phyloP scores from a whole-genome alignment of 1,140 invertebrate genomes.

The Sminthurides bifidus region DNA sequence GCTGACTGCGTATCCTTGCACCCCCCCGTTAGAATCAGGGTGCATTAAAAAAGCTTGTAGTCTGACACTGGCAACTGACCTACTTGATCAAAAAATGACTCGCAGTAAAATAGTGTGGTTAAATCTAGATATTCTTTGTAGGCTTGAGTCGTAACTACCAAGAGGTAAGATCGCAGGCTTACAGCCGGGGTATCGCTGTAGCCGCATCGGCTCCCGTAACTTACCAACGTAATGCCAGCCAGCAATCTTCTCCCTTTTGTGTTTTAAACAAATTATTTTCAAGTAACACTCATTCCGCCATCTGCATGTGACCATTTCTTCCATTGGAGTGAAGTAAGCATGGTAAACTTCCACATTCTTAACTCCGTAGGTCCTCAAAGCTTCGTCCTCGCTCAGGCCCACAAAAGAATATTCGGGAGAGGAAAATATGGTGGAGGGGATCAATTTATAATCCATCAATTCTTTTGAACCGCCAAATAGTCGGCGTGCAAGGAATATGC shows the following conservation, averaged over 20 bases:
- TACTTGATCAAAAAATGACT: too few relatives aligned
- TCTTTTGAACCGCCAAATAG: constrained; percentile 46
- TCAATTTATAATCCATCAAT: constrained; percentile 71
- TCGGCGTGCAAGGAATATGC: constrained; percentile 65
- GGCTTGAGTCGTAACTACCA: too few relatives aligned
- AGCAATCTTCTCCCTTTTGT: constrained; percentile 63
- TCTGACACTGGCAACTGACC: not conserved
- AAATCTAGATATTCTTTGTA: too few relatives aligned
- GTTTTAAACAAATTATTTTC: constrained; percentile 57
- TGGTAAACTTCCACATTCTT: constrained; percentile 63
- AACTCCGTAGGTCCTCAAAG: constrained; percentile 48
- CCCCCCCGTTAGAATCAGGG: too few relatives aligned
- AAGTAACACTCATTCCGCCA: constrained; percentile 63
- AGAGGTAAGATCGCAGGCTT: too few relatives aligned
- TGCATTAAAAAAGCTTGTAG: not conserved
- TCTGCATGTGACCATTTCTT: constrained; percentile 83
- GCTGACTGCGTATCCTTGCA: too few relatives aligned
- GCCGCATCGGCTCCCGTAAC: too few relatives aligned
- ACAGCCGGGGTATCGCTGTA: too few relatives aligned
- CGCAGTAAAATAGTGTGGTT: too few relatives aligned
- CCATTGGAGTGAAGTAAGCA: constrained; percentile 83
- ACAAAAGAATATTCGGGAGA: constrained; percentile 92
- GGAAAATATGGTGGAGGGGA: constrained; percentile 94
- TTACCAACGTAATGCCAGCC: constrained; percentile 81
- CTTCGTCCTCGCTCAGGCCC: constrained; percentile 84